Percentiles rank a stretch among this genome's conserved stretches.
Conservation (phyloP, 2,113 vertebrate species). For the Fukomys damarensis region DNA sequence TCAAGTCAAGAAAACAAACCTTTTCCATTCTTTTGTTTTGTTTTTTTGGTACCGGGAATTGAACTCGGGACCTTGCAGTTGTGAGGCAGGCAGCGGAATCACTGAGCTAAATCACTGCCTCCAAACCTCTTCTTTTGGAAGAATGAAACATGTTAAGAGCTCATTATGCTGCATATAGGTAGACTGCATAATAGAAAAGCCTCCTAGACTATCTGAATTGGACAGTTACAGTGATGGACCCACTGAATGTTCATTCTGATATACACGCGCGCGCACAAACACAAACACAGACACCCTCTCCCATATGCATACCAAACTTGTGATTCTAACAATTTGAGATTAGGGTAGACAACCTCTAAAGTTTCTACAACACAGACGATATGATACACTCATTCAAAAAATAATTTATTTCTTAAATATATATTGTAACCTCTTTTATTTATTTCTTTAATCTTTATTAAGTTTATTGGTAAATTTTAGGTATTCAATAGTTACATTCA, state of each 20-base stretch:
- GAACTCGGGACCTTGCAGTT: no score
- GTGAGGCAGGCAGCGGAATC: no score
- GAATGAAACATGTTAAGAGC: neutral
- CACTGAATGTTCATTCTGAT: neutral
- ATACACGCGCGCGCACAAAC: rapidly evolving
- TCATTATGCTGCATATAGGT: neutral
- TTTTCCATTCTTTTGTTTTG: no score
- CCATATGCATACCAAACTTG: neutral
- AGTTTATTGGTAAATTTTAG: no score
- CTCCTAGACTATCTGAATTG: neutral
- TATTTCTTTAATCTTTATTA: no score
- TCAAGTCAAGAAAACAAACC: neutral
- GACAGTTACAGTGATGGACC: neutral
- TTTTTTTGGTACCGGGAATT: no score
- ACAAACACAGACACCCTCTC: neutral
- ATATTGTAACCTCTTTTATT: no score
- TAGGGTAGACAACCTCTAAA: neutral
- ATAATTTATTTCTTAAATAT: neutral
- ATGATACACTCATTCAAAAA: neutral
- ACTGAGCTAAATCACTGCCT: no score
- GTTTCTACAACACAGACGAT: neutral
- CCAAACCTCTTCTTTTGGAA: neutral
- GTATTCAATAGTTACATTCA: no score
- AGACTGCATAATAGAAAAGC: neutral
- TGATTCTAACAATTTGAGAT: neutral